A percentile compares a stretch with the other conserved stretches of the same genome.
These are phyloP conservation scores for Drosophila varians DNA, from an alignment of 1,140 invertebrate species.

Conservation along the genomic window DNA sequence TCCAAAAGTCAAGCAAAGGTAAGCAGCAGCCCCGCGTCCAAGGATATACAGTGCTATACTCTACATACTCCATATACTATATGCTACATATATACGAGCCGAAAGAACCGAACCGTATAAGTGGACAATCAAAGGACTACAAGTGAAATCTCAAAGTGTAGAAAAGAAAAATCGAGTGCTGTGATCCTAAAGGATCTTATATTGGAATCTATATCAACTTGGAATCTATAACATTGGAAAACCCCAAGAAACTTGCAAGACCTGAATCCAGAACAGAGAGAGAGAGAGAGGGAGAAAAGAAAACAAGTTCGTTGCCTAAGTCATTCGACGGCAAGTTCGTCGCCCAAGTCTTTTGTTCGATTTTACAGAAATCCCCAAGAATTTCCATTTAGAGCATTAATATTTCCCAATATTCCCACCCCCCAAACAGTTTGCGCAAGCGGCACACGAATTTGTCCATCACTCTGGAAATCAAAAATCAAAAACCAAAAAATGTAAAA, in stretches of 20 bases:
- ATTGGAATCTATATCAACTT: slow-evolving; percentile 9
- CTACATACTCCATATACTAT: no score
- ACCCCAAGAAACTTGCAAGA: slow-evolving; percentile 20
- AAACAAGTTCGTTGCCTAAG: slow-evolving; percentile 49
- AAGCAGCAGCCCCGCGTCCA: slow-evolving; percentile 51
- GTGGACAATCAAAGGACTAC: slow-evolving; percentile 45
- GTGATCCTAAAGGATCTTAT: slow-evolving; percentile 41
- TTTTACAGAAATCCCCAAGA: not conserved
- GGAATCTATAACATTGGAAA: slow-evolving; percentile 9
- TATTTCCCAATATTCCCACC: slow-evolving; percentile 8
- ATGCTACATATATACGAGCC: no score
- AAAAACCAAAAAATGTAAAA: slow-evolving; percentile 17
- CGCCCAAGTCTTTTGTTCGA: slow-evolving; percentile 43
- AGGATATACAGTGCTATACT: slow-evolving; percentile 60
- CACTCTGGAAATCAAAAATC: slow-evolving; percentile 3
- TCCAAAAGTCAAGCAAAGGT: slow-evolving; percentile 63
- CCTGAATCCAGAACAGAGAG: slow-evolving; percentile 19
- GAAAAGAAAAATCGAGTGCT: slow-evolving; percentile 27
- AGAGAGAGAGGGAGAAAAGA: no score
- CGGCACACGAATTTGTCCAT: slow-evolving; percentile 35
- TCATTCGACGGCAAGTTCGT: slow-evolving; percentile 45
- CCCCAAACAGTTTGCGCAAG: slow-evolving; percentile 31
- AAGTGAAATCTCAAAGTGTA: slow-evolving; percentile 27
- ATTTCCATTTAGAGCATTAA: not conserved
- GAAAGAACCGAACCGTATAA: slow-evolving; percentile 11